These are phyloP conservation scores for Sogatella furcifera DNA, from an alignment of 1,140 invertebrate species.

Conservation along the genomic window DNA sequence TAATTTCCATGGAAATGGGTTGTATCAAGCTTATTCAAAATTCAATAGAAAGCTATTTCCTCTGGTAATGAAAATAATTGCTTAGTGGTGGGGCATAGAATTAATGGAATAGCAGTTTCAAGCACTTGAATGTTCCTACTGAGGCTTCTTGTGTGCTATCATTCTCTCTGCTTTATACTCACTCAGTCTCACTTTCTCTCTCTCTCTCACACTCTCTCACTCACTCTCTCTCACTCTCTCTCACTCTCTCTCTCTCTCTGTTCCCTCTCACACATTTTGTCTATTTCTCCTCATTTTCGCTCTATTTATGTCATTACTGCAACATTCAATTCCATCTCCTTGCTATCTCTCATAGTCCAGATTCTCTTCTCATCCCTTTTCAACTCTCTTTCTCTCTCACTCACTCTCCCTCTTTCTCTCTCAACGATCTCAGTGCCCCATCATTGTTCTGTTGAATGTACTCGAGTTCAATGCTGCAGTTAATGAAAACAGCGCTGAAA, in stretches of 20 bases:
- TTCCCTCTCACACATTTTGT: conserved; percentile 8
- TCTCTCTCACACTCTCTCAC: conserved; percentile 8
- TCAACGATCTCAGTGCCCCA: not conserved
- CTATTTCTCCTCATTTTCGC: conserved; percentile 9
- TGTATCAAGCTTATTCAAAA: too few species aligned
- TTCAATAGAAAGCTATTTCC: too few species aligned
- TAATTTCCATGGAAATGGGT: too few species aligned
- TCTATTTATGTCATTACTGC: not conserved
- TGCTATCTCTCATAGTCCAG: not conserved
- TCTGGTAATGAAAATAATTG: too few species aligned
- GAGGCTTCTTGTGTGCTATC: not conserved
- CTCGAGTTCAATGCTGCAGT: too few species aligned
- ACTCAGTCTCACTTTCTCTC: conserved; percentile 3
- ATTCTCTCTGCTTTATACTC: not conserved
- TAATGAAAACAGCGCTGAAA: too few species aligned
- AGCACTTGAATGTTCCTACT: too few species aligned
- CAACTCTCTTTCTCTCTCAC: not conserved
- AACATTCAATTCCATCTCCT: too few species aligned
- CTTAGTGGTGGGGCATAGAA: too few species aligned
- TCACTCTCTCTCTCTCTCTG: conserved; percentile 8
- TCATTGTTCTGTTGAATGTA: too few species aligned
- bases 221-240: conserved; percentile 14
- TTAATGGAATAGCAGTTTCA: too few species aligned
- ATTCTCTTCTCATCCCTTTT: not conserved
- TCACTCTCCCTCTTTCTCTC: conserved; percentile 1